Percentiles rank a stretch among this genome's conserved stretches.
Evolutionary conservation across 2,797 vertebrate genomes (phyloP).

Genomic region (Alectoris magna): DNA sequence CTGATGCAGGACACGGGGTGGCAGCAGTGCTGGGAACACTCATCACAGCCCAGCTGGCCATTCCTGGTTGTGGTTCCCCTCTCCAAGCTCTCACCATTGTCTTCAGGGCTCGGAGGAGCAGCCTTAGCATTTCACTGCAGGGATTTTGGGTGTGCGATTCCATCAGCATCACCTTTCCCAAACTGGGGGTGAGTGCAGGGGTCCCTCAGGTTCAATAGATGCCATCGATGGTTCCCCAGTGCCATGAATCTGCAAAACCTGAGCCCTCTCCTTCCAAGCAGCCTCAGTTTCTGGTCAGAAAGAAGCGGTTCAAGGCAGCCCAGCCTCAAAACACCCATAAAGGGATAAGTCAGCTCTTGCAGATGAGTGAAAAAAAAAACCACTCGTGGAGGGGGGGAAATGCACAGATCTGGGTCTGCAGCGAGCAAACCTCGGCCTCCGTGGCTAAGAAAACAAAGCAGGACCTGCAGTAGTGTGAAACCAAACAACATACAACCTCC

Average conservation of each 20-base stretch:
- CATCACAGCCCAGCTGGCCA: rapidly evolving
- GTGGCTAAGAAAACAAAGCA: not conserved
- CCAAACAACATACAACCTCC: not conserved
- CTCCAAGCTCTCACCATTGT: rapidly evolving
- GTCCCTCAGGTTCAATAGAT: not conserved
- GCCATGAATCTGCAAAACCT: rapidly evolving
- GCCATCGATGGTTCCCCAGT: rapidly evolving
- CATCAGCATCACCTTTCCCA: rapidly evolving
- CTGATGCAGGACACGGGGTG: too few species aligned
- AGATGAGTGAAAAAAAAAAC: not conserved
- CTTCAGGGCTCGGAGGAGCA: rapidly evolving
- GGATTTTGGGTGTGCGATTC: rapidly evolving
- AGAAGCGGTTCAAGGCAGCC: not conserved
- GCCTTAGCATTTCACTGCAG: rapidly evolving
- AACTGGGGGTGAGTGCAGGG: rapidly evolving
- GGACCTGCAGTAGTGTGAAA: not conserved
- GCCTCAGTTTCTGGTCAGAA: not conserved
- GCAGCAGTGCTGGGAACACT: not conserved
- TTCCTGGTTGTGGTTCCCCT: not conserved
- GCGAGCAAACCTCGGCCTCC: not conserved
- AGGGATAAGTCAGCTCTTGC: not conserved
- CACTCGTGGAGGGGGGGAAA: not conserved
- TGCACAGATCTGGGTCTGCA: not conserved
- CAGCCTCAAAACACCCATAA: not conserved
- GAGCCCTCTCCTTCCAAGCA: not conserved